These are phyloP conservation scores for Vollenhovia emeryi DNA, from an alignment of 1,140 invertebrate genomes.

Conservation along the genomic window DNA sequence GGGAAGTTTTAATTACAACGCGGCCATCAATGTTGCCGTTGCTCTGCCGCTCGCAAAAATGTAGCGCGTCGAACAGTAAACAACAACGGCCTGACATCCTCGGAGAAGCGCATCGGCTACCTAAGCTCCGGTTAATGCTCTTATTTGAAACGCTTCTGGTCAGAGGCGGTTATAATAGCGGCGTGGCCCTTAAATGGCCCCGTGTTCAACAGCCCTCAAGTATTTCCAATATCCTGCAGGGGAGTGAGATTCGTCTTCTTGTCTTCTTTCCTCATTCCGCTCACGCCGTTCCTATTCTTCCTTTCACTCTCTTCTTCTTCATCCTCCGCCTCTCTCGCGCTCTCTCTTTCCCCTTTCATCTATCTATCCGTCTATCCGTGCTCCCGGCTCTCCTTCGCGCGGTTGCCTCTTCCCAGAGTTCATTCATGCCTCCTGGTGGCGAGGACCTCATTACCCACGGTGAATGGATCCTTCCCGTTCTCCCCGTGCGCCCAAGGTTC, in stretches of 20 bases:
- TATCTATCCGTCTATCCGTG: constrained; percentile 43
- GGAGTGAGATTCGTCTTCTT: constrained; percentile 76
- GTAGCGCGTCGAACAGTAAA: constrained; percentile 48
- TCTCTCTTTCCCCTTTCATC: constrained; percentile 30
- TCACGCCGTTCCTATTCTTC: constrained; percentile 59
- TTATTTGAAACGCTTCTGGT: constrained; percentile 77
- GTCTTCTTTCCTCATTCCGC: constrained; percentile 57
- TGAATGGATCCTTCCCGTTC: constrained; percentile 77
- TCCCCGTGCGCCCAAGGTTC: constrained; percentile 41
- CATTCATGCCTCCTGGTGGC: constrained; percentile 83
- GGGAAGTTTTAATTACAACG: constrained; percentile 39
- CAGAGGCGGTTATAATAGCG: constrained; percentile 82
- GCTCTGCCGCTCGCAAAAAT: constrained; percentile 37
- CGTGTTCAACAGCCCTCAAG: constrained; percentile 83
- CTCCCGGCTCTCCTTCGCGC: constrained; percentile 46
- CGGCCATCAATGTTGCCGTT: constrained; percentile 20
- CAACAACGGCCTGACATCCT: constrained; percentile 53
- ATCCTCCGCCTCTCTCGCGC: constrained; percentile 33
- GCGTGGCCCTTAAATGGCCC: constrained; percentile 78
- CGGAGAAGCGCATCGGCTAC: constrained; percentile 72
- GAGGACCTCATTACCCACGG: constrained; percentile 83
- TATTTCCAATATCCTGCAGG: constrained; percentile 85
- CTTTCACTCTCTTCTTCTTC: neutral
- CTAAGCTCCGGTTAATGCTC: constrained; percentile 68
- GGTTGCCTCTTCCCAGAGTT: constrained; percentile 75